phyloP scores from a whole-genome alignment of 92 coral and sea anemone species.

The Porites divaricata region DNA sequence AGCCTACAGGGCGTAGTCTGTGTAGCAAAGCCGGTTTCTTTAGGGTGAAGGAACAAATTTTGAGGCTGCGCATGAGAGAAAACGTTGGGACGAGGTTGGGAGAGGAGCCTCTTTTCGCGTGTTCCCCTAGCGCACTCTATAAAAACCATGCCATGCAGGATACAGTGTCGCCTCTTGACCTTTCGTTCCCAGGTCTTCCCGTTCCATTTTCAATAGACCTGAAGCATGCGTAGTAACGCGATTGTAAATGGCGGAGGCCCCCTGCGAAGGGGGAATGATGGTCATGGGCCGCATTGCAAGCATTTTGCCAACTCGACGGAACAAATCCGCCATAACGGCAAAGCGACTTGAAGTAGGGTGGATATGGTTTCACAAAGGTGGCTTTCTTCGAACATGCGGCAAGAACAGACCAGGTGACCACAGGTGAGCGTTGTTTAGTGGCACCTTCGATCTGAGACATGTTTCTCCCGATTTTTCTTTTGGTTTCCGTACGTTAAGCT shows the following conservation, averaged over 20 bases:
- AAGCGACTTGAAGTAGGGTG: slow-evolving; percentile 84
- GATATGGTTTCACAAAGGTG: slow-evolving; percentile 83
- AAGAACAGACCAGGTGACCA: slow-evolving; percentile 69
- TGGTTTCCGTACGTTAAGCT: slow-evolving; percentile 66
- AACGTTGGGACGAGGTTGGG: too few relatives aligned
- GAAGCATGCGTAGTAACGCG: slow-evolving; percentile 39
- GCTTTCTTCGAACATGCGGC: slow-evolving; percentile 56
- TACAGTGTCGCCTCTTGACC: neutral
- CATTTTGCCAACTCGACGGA: slow-evolving; percentile 99
- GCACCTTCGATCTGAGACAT: slow-evolving; percentile 74
- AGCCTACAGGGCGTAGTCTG: too few relatives aligned
- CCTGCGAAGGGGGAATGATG: slow-evolving; percentile 99
- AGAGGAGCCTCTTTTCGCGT: too few relatives aligned
- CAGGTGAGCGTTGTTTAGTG: slow-evolving; percentile 77
- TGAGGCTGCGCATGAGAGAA: too few relatives aligned
- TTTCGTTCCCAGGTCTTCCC: slow-evolving; percentile 23
- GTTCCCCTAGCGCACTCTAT: too few relatives aligned
- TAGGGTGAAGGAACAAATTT: too few relatives aligned
- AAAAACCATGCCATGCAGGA: too few relatives aligned
- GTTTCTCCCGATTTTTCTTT: slow-evolving; percentile 48
- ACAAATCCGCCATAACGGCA: slow-evolving; percentile 99
- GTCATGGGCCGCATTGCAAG: slow-evolving; percentile 99
- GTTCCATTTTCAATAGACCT: neutral
- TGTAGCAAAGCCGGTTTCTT: too few relatives aligned
- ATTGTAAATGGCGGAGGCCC: slow-evolving; percentile 98